Percentiles rank a stretch among this genome's conserved stretches.
Evolutionary conservation across 2,888 invertebrate species (phyloP).

Genomic region (Eledone cirrhosa): DNA sequence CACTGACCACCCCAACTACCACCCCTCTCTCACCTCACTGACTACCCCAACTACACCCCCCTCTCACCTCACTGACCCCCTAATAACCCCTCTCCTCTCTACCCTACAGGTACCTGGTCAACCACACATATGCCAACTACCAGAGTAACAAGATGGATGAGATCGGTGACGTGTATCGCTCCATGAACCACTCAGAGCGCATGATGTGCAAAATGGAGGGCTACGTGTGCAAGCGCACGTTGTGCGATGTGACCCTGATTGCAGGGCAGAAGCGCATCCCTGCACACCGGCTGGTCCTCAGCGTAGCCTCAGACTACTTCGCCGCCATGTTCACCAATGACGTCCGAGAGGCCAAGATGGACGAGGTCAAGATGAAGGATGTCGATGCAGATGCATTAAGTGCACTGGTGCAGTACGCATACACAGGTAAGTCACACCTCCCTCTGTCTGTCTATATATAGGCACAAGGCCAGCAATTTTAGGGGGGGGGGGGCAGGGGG

Average conservation of each 20-base stretch:
- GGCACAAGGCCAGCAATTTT: too few species aligned
- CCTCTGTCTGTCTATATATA: too few species aligned
- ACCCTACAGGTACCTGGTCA: conserved; percentile 58
- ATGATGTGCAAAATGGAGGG: conserved; percentile 84
- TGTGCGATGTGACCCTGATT: conserved; percentile 88
- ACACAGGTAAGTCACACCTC: conserved; percentile 81
- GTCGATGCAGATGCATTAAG: conserved; percentile 87
- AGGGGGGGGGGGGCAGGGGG: too few species aligned
- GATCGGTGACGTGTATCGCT: conserved; percentile 61
- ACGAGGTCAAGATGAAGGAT: conserved; percentile 84
- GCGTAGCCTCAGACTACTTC: conserved; percentile 93
- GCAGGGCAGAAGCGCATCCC: conserved; percentile 77
- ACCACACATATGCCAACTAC: conserved; percentile 57
- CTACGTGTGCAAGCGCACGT: conserved; percentile 81
- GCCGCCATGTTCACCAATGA: conserved; percentile 94
- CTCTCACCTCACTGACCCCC: background rate
- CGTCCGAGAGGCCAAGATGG: conserved; percentile 82
- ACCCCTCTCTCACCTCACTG: too few species aligned
- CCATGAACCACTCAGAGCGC: conserved; percentile 78
- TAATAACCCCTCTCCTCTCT: background rate
- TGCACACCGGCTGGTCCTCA: conserved; percentile 87
- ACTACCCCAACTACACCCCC: too few species aligned
- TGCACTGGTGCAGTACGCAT: conserved; percentile 87
- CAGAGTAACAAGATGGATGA: conserved; percentile 51
- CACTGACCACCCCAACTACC: background rate